Conservation (phyloP, 2,797 vertebrate species). For the Poeciliopsis turneri region DNA sequence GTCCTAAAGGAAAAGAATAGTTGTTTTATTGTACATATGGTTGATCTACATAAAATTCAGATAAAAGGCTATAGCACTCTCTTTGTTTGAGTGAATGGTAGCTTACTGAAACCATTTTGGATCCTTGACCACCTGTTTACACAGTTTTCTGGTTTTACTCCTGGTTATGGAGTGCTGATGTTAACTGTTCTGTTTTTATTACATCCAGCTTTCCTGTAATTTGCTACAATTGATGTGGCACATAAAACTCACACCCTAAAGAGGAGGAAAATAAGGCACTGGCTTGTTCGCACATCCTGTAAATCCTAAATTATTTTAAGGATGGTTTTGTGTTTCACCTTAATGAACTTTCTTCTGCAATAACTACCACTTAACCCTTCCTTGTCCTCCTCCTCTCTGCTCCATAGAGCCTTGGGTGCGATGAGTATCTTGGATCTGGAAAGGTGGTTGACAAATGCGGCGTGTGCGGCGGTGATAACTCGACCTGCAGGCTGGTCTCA, state of each 20-base stretch:
- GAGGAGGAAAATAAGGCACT: neutral
- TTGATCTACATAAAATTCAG: slow-evolving; percentile 15
- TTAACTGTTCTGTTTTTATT: neutral
- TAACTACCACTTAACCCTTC: neutral
- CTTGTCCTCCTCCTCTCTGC: slow-evolving; percentile 8
- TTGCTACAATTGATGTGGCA: slow-evolving; percentile 40
- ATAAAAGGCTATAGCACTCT: neutral
- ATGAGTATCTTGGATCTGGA: slow-evolving; percentile 91
- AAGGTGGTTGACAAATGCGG: slow-evolving; percentile 94
- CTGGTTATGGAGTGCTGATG: slow-evolving; percentile 32
- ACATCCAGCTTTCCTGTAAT: slow-evolving; percentile 8
- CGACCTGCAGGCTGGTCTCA: slow-evolving; percentile 89
- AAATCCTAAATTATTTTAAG: slow-evolving; percentile 1
- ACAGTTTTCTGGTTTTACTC: slow-evolving; percentile 55
- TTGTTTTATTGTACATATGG: slow-evolving; percentile 7
- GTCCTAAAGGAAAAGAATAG: slow-evolving; percentile 3
- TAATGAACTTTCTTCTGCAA: neutral
- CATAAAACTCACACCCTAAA: slow-evolving; percentile 26
- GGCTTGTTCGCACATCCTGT: neutral
- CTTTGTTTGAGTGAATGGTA: slow-evolving; percentile 20
- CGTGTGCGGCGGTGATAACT: slow-evolving; percentile 94
- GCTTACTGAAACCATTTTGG: slow-evolving; percentile 31
- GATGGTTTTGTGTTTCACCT: neutral
- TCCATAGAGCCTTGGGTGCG: slow-evolving; percentile 91
- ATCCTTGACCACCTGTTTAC: slow-evolving; percentile 59